A percentile compares a stretch with the other conserved stretches of the same genome.
These are phyloP conservation scores for Gambelia wislizenii DNA, from an alignment of 2,797 vertebrate species.

Conservation along the genomic window DNA sequence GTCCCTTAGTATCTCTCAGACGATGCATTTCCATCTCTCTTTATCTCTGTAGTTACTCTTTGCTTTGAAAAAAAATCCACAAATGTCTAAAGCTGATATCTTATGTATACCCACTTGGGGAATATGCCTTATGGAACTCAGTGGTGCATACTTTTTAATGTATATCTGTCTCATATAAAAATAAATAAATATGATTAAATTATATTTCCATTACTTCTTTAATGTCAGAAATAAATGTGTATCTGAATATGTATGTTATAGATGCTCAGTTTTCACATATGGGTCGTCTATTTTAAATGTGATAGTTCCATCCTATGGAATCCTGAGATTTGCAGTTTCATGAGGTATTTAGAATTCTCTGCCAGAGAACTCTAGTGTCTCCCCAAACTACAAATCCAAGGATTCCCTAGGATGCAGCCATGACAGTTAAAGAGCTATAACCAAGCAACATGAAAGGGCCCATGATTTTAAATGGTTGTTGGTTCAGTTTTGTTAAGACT, in stretches of 20 bases:
- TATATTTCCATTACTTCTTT: constrained; percentile 32
- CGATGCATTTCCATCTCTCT: neutral
- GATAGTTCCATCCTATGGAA: no score
- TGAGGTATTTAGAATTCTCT: no score
- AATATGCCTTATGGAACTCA: neutral
- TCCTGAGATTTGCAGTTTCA: no score
- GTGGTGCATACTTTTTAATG: neutral
- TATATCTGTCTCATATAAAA: constrained; percentile 11
- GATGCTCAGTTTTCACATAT: neutral
- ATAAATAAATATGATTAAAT: constrained; percentile 50
- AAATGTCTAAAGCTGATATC: no score
- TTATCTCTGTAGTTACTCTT: neutral
- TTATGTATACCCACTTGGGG: neutral
- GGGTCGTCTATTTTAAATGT: no score
- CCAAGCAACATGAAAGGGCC: no score
- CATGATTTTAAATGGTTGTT: neutral
- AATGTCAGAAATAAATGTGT: constrained; percentile 33
- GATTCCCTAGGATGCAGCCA: no score
- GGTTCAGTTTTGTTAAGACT: neutral
- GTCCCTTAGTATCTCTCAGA: neutral
- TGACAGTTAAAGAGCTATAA: no score
- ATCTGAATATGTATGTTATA: neutral
- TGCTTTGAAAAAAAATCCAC: neutral
- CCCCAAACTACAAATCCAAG: no score
- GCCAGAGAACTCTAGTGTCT: no score